Evolutionary conservation across 2,797 vertebrate genomes (phyloP).

Genomic region (Myotis daubentonii): DNA sequence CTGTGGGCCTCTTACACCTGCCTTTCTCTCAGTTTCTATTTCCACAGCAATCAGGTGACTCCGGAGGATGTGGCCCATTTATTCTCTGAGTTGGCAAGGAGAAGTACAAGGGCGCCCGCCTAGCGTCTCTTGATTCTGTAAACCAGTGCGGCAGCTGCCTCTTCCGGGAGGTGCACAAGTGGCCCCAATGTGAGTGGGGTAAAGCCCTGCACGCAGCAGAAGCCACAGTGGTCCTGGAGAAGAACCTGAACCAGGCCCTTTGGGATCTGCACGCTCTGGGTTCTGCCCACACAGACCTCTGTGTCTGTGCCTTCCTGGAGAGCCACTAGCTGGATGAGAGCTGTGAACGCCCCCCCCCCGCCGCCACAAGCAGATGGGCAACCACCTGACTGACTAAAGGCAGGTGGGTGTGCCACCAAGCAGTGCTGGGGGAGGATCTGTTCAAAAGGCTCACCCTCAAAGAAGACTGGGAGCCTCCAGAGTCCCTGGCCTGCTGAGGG

Average conservation of each 20-base stretch:
- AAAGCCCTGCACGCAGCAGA: not conserved
- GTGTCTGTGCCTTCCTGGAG: not conserved
- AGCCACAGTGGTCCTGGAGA: not conserved
- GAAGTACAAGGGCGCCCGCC: fast-evolving
- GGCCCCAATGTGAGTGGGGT: not conserved
- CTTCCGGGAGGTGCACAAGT: not conserved
- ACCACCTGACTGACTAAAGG: not conserved
- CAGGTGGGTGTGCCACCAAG: fast-evolving
- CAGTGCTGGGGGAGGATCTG: not conserved
- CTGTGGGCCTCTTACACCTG: not conserved
- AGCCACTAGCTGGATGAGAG: not conserved
- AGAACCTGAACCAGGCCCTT: not conserved
- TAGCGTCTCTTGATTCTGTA: not conserved
- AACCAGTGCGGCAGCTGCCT: fast-evolving
- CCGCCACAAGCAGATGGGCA: not conserved
- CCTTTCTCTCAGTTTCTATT: not conserved
- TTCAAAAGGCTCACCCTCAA: not conserved
- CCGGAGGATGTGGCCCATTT: not conserved
- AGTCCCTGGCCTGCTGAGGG: not conserved
- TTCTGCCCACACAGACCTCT: not conserved
- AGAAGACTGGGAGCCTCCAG: not conserved
- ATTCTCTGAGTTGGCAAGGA: not conserved
- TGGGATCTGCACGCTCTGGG: not conserved
- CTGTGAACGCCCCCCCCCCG: too few species aligned
- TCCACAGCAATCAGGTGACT: not conserved